phyloP scores from a whole-genome alignment of 2,113 vertebrate species.

The Pao palembangensis region DNA sequence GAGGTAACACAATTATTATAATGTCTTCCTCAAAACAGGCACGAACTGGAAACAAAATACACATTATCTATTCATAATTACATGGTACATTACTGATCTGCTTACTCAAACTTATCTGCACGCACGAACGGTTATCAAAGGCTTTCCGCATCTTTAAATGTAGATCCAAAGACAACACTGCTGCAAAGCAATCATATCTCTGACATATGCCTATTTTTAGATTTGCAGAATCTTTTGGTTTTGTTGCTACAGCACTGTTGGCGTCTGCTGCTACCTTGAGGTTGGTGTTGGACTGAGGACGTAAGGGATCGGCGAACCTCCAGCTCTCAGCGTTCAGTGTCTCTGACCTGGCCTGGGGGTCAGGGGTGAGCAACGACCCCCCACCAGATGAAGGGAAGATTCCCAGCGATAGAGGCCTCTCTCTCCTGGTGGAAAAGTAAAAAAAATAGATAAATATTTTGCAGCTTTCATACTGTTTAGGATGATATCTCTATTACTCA shows the following conservation, averaged over 20 bases:
- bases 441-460: neutral
- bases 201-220: neutral
- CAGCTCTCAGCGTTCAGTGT: constrained; percentile 83
- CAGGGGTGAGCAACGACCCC: constrained; percentile 76
- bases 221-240: neutral
- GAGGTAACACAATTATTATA: neutral
- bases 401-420: constrained; percentile 92
- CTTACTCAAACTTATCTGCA: constrained; percentile 23
- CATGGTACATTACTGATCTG: constrained; percentile 27
- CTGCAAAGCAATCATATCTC: neutral
- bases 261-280: constrained; percentile 82
- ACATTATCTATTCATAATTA: constrained; percentile 23
- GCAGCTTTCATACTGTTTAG: too few relatives aligned
- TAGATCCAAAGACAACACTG: constrained; percentile 25
- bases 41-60: neutral
- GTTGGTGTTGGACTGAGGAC: constrained; percentile 86
- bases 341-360: constrained; percentile 80
- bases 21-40: neutral
- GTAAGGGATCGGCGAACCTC: constrained; percentile 85
- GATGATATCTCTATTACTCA: too few relatives aligned
- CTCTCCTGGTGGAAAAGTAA: constrained; percentile 77
- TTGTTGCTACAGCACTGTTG: too few relatives aligned
- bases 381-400: constrained; percentile 83
- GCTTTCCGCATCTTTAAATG: constrained; percentile 52
- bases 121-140: constrained; percentile 45